These are phyloP conservation scores for Crioceris asparagi DNA, from an alignment of 2,888 invertebrate species.

Conservation along the genomic window DNA sequence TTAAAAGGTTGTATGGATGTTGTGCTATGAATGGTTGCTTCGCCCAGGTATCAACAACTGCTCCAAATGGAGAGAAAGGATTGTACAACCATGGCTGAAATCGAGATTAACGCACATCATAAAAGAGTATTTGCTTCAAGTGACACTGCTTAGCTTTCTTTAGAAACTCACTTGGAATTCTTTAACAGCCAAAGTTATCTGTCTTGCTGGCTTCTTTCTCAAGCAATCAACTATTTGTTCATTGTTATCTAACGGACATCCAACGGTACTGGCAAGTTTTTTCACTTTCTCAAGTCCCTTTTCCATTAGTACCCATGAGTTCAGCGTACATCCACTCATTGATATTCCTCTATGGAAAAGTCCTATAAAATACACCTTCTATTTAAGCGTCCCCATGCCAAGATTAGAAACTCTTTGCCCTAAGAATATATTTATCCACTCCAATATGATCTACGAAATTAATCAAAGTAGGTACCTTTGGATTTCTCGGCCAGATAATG, in stretches of 20 bases:
- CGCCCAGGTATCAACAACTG: constrained; percentile 41
- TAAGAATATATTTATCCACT: too few relatives aligned
- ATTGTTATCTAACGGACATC: constrained; percentile 47
- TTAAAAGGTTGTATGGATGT: constrained; percentile 51
- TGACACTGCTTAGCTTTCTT: not conserved
- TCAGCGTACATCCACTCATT: constrained; percentile 57
- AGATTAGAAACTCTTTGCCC: too few relatives aligned
- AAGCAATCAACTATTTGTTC: constrained; percentile 47
- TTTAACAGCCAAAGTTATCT: constrained; percentile 30
- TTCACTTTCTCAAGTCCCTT: constrained; percentile 50
- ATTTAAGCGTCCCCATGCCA: too few relatives aligned
- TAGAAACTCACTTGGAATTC: constrained; percentile 37
- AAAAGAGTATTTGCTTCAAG: not conserved
- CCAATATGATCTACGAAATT: not conserved
- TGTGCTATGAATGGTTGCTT: constrained; percentile 53
- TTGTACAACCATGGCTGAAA: constrained; percentile 49
- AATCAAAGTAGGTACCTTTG: constrained; percentile 37
- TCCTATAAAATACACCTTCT: constrained; percentile 31
- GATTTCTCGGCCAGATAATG: constrained; percentile 56
- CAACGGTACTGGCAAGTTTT: constrained; percentile 49
- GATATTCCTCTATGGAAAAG: constrained; percentile 53
- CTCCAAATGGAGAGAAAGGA: constrained; percentile 63
- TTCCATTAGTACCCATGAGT: constrained; percentile 46
- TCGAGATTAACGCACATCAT: too few relatives aligned
- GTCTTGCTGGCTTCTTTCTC: constrained; percentile 45